phyloP scores from a whole-genome alignment of 1,140 invertebrate genomes.

The Triops longicaudatus region DNA sequence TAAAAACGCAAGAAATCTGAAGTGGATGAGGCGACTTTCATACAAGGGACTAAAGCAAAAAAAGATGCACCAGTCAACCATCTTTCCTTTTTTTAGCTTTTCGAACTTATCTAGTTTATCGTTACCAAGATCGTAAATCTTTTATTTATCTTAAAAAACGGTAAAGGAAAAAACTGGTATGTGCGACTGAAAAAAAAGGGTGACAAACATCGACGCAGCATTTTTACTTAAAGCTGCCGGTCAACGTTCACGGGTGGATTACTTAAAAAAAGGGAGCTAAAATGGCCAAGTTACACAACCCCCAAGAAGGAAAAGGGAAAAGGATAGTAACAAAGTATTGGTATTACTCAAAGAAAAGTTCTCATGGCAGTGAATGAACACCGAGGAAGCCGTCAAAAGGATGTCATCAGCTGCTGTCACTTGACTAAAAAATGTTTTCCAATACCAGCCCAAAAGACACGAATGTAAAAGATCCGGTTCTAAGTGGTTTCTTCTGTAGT shows the following conservation, averaged over 20 bases:
- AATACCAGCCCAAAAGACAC: background rate
- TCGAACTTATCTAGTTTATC: background rate
- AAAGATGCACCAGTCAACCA: conserved; percentile 8
- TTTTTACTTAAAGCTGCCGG: background rate
- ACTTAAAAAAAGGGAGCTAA: background rate
- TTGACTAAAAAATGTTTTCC: background rate
- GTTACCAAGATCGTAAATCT: background rate
- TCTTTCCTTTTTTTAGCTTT: background rate
- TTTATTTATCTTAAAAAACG: background rate
- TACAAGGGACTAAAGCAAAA: conserved; percentile 8
- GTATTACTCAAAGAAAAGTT: background rate
- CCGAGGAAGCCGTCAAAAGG: conserved; percentile 4
- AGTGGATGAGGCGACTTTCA: conserved; percentile 3
- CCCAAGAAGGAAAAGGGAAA: background rate
- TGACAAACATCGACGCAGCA: background rate
- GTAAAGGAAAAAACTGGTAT: background rate
- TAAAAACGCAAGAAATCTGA: background rate
- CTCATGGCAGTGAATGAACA: conserved; percentile 2
- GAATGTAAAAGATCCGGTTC: background rate
- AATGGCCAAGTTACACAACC: background rate
- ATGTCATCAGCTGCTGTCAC: conserved; percentile 11
- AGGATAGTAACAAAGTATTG: background rate
- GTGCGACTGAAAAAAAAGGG: conserved; percentile 5
- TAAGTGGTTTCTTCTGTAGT: background rate
- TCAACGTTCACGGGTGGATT: background rate